Base-by-base conservation (phyloP, 2,113 vertebrate genomes). In the Atherinomorus stipes region DNA sequence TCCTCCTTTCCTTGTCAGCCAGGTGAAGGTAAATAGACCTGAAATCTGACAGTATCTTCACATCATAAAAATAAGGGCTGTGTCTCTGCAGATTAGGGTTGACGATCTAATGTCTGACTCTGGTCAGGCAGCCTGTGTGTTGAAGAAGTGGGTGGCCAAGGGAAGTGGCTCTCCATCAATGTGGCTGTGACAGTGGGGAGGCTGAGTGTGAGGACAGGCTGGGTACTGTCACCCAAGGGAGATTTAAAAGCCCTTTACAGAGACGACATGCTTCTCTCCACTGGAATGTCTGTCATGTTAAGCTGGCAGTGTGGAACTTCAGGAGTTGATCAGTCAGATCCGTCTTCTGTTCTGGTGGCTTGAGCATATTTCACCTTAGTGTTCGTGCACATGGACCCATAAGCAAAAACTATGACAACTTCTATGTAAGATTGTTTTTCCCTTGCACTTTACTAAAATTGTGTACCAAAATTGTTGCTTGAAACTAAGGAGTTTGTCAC, bases 171-270 rank as follows among this genome's bases (percentile, higher is more conserved):
- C 70, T 75, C 52, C 15, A 60, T 69, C 31, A 67, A 75, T 42
- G 70, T 53, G 63, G 68, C 74, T 76, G 40, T 85, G 77, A 74
- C 73, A 78, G 70, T 37, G 23, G 74, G 80, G 73, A 59, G 71
- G 76, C 69, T 52, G 75, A 76, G 60, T 87, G 78, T 26, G 61
- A 84, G 83, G 63, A 60, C 82, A 76, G 72, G 49, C 60, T 28
- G 78, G 74, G 71, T 69, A 2, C 76, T 42, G 54, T 76, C 76
- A 71, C 83, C 78, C 83, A 31, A 50, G 86, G 76, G 86, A 90
- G 50, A 63, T 78, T 81, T 84, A 87, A 90, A 90, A 87, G 83
- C 81, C 76, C 71, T 58, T 71, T 25, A 5, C 64, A 54, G 49
- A 61, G 67, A 77, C 62, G 70, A 71, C 47, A 50, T 40, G 26